Base-by-base conservation (phyloP, 2,888 invertebrate genomes). In the Eupithecia dodoneata region DNA sequence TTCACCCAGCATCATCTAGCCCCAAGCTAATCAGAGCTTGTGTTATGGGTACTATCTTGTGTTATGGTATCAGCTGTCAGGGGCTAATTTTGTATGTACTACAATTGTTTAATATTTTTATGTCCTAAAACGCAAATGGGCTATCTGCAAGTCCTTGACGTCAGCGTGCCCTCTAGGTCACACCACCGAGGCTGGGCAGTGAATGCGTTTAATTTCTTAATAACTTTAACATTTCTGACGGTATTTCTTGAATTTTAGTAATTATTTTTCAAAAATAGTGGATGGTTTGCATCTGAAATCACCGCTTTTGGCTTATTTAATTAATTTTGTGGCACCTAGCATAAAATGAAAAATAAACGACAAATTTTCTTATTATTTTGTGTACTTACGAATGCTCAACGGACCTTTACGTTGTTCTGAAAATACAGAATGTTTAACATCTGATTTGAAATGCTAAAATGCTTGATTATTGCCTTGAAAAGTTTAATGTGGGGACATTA, bases 371-470 rank as follows among this genome's bases (percentile, higher is more conserved):
- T 9, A 10, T 55, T 45, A 63, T 52, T 74, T 80, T 76, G 79
- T 82, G 75, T 70, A 65, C 75, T 75, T 80, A 80, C 79, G 69
- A 81, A 80, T 81, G 79, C 74, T 81, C 83, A 81, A 79, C 83
- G 83, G 85, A 82, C 80, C 85, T 84, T 82, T 55, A 52, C 76
- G 73, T 79, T 76, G 73, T 75, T 76, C 73, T 71, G 72, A 83
- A 83, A 84, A 84, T 85, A 83, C 80, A 84, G 87, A 88, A 89
- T 88, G 88, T 87, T 87, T 89, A 90, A 86, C 85, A 87, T 79
- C 83, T 84, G 82, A 89, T 91, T 90, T 90, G 87, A 88, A 91
- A 87, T 90, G 87, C 89, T 88, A 91, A 90, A 90, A 87, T 82
- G 85, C 81, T 77, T 85, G 85, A 84, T 87, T 87, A 90, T 87